These are phyloP conservation scores for Drosophila ogumai DNA, from an alignment of 1,140 invertebrate species.

Conservation along the genomic window DNA sequence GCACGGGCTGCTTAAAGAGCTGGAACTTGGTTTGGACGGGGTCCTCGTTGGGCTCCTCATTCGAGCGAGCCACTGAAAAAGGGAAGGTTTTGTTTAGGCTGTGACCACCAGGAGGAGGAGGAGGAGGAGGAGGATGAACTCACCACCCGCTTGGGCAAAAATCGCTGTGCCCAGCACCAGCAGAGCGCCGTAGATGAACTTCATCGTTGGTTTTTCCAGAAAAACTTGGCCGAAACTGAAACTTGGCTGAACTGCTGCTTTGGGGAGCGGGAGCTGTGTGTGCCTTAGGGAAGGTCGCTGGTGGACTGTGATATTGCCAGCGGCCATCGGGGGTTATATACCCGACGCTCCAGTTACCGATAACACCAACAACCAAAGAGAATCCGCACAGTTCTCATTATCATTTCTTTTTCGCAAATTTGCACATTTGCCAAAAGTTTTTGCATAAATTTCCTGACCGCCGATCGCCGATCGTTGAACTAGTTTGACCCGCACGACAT, in stretches of 20 bases:
- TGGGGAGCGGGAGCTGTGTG: constrained; percentile 12
- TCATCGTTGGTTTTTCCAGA: constrained; percentile 42
- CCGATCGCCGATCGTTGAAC: constrained; percentile 42
- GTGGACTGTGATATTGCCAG: constrained; percentile 69
- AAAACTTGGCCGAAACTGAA: background rate
- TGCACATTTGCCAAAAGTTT: constrained; percentile 51
- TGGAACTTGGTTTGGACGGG: constrained; percentile 12
- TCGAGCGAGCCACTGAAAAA: constrained; percentile 26
- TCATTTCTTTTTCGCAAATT: constrained; percentile 70
- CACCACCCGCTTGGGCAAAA: constrained; percentile 54
- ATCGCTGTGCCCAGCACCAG: constrained; percentile 54
- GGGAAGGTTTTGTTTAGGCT: background rate
- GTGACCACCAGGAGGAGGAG: background rate
- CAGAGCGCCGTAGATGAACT: constrained; percentile 44
- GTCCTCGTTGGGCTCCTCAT: constrained; percentile 15
- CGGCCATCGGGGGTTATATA: constrained; percentile 61
- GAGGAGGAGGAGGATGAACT: constrained; percentile 20
- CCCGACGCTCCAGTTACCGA: constrained; percentile 55
- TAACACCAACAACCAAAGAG: constrained; percentile 8
- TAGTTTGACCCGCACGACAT: constrained; percentile 53
- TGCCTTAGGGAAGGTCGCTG: constrained; percentile 62
- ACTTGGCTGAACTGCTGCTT: constrained; percentile 1
- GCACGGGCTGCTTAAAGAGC: constrained; percentile 23
- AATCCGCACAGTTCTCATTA: constrained; percentile 61
- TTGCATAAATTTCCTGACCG: constrained; percentile 69